Evolutionary conservation across 2,113 vertebrate species (phyloP).

Genomic region (Mystacornis crossleyi): DNA sequence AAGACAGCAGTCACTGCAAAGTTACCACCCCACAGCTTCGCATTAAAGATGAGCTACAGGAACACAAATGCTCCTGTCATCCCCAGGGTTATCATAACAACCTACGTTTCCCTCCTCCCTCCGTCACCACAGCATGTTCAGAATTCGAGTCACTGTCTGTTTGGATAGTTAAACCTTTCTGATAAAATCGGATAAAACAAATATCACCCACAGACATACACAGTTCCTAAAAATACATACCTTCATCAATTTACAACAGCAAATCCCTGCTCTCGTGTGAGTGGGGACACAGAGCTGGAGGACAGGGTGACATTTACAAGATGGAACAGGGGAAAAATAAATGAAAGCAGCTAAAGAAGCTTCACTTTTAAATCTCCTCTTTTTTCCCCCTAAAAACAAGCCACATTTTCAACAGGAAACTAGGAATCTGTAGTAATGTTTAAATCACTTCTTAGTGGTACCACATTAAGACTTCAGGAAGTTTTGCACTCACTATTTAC

Average conservation of each 20-base stretch:
- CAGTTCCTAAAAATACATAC: not conserved
- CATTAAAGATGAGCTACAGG: not conserved
- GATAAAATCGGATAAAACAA: not conserved
- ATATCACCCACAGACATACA: not conserved
- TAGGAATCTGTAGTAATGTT: not conserved
- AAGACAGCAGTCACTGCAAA: not conserved
- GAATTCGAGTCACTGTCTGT: not conserved
- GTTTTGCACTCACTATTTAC: not conserved
- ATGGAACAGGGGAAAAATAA: not conserved
- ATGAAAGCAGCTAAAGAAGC: not conserved
- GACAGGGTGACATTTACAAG: not conserved
- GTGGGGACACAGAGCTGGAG: not conserved
- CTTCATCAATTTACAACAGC: not conserved
- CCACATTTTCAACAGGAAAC: not conserved
- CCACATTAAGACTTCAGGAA: not conserved
- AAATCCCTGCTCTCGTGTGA: not conserved
- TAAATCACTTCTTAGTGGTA: not conserved
- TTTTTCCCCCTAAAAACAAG: not conserved
- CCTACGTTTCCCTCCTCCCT: not conserved
- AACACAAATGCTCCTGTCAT: not conserved
- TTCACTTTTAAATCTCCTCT: not conserved
- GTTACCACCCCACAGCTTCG: not conserved
- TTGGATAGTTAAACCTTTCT: not conserved
- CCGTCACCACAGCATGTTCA: not conserved
- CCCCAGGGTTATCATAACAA: not conserved